A percentile compares a stretch with the other conserved stretches of the same genome.
These are phyloP conservation scores for Nymphalis urticae DNA, from an alignment of 2,888 invertebrate species.

Conservation along the genomic window DNA sequence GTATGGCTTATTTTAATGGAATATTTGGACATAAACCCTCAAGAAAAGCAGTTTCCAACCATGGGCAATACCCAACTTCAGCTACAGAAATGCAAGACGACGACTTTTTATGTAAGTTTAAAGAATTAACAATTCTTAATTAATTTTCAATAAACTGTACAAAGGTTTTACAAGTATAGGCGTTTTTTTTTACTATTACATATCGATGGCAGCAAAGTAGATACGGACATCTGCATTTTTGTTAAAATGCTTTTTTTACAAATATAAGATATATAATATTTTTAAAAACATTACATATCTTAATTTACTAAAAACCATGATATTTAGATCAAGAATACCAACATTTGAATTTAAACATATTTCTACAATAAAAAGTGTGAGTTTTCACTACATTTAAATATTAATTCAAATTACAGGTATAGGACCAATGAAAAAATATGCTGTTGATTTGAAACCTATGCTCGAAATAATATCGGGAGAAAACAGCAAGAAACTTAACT, in stretches of 20 bases:
- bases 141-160: no score
- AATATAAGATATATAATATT: no score
- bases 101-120: slow-evolving; percentile 75
- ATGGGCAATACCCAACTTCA: slow-evolving; percentile 89
- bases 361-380: neutral
- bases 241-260: no score
- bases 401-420: slow-evolving; percentile 70
- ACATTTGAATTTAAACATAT: neutral
- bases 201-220: no score
- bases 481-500: slow-evolving; percentile 79
- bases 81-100: slow-evolving; percentile 76
- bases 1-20: slow-evolving; percentile 96
- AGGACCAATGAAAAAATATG: slow-evolving; percentile 94
- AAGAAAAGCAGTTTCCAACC: slow-evolving; percentile 87
- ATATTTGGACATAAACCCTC: slow-evolving; percentile 96
- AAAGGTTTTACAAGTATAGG: no score
- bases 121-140: neutral
- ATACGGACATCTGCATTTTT: no score
- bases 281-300: no score
- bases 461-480: slow-evolving; percentile 87
- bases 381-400: no score
- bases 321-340: no score
- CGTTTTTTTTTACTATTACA: no score
- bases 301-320: no score
- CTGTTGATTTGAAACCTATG: slow-evolving; percentile 90